Base-by-base conservation (phyloP, 2,797 vertebrate species). In the Tragelaphus oryx region DNA sequence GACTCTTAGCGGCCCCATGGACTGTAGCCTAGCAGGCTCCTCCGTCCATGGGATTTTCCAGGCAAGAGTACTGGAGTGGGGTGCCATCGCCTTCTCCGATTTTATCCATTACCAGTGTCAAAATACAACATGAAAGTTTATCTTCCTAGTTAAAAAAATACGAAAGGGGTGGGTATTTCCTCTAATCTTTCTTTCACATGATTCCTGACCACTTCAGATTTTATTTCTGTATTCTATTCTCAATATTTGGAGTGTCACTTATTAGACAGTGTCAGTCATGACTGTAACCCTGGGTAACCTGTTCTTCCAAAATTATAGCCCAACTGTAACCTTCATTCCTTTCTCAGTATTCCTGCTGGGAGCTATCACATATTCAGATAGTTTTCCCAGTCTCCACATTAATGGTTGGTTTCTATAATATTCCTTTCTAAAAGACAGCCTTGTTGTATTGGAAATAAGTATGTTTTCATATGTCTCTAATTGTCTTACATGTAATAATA, bases 381-480 rank as follows among this genome's bases (percentile, higher is more conserved):
- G 62, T 76, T 94, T 92, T 76, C 84, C 59, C 74, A 87, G 13
- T 60, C 74, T 92, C 22, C 52, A 79, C 46, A 86, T 82, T 95
- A 90, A 41, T 80, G 37, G 12, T 65, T 87, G 14, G 13, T 94
- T 95, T 92, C 95, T 95, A 41, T 75, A 91, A 85, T 75, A 86
- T 95, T 95, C 60, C 37, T 91, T 68, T 95, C 78, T 78, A 92
- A 87, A 93, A 96, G 54, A 85, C 37, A 94, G 44, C 24, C 68
- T 95, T 30, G 78, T 93, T 85, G 91, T 93, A 83, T 46, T 86
- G 26, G 17, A 87, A 96, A 87, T 92, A 93, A 93, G 68, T 92
- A 26, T 87, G 83, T 90, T 93, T 94, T 93, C 71, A 95, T 52
- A 79, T 91, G 44, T 96, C 87, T 79, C 52, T 93, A 96, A 93